Evolutionary conservation across 2,888 invertebrate species (phyloP), one percentile per base, ranked within the genome.

Genomic region (Hartigia nigra): DNA sequence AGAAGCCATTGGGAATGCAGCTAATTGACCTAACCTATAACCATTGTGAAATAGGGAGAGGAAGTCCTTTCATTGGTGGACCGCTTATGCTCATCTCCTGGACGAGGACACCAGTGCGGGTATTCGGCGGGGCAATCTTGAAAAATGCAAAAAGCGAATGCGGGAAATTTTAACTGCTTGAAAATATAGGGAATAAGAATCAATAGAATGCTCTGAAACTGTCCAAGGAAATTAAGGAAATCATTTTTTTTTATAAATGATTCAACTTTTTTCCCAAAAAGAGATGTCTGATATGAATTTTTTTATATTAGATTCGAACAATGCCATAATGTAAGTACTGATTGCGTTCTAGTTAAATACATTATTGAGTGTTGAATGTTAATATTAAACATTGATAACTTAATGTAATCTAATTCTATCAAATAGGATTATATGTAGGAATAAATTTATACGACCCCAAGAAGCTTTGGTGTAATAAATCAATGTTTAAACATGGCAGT

Each of bases 101-200:
- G 95, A 94, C 93, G 70, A 93, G 93, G 84, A 95, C 95, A 3
- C 94, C 95, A 0, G 94, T 95, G 0, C 92, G 94, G 82, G 92
- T 95, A 1, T 95, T 95, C 86, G 95, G 95, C 31, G 95, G 95
- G 11, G 95, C 95, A 4, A 92, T 92, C 85, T 90, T 95, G 32
- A 94, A 93, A 87, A 93, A 92, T 82, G 94, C 94, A 0, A 92
- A 92, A 14, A 93, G 94, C 81, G 91, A 94, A 79, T 95, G 95
- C 88, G 94, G 94, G 1, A 92, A 93, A 81, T 94, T 94, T 90
- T 92, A 88, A 89, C 77, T 76, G 55, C 55, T 55, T 55, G 23
- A 23, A 55, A 55, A 55, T 23, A 23, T 55, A 55, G 9, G 23
- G 14, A 72, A 72, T 9, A 3, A 72, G 5, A 72, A 14, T 31